Evolutionary conservation across 2,888 invertebrate species (phyloP), one percentile per base, ranked within the genome.

Genomic region (Flabesymbios commensalis): DNA sequence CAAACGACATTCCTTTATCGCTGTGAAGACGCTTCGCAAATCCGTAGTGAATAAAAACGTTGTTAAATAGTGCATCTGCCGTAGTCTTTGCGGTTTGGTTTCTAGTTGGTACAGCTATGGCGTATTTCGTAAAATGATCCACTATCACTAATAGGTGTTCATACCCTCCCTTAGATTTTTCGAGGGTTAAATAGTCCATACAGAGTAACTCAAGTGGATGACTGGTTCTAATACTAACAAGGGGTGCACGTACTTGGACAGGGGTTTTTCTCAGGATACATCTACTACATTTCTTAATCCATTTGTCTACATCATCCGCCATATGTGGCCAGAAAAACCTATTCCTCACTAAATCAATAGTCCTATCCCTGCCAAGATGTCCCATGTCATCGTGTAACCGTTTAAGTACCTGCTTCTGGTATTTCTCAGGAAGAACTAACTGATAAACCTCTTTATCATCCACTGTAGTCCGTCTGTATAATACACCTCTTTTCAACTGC

Each of bases 331-430:
- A 36, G 53, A 36, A 53, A 24, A 19, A 53, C 5, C 53, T 10
- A n/a, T 32, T 5, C n/a, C 24, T 10, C 4, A 36, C 10, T 10
- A 53, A 36, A 24, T 36, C 19, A 7, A 53, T 14, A 36, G 53
- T 36, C 36, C 36, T 36, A 32, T 53, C 36, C 19, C 10, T 4
- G 22, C 53, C 24, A 7, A 36, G 5, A 24, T 53, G 53, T 4
- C 53, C 53, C 10, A 53, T 22, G 22, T 53, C 53, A 22, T 53
- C 53, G 36, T 53, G 53, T 19, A 53, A 10, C 17, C 53, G 36
- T 17, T 4, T 4, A 7, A 53, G 7, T 14, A 36, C 53, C 4
- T 10, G 5, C n/a, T 14, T 53, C 7, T 36, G 33, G 32, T 14
- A 36, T 7, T 5, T 14, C 4, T 5, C 19, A 14, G 53, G 53